Evolutionary conservation across 2,113 vertebrate species (phyloP), one percentile per base, ranked within the genome.

Genomic region (Dryoscopus gambensis): DNA sequence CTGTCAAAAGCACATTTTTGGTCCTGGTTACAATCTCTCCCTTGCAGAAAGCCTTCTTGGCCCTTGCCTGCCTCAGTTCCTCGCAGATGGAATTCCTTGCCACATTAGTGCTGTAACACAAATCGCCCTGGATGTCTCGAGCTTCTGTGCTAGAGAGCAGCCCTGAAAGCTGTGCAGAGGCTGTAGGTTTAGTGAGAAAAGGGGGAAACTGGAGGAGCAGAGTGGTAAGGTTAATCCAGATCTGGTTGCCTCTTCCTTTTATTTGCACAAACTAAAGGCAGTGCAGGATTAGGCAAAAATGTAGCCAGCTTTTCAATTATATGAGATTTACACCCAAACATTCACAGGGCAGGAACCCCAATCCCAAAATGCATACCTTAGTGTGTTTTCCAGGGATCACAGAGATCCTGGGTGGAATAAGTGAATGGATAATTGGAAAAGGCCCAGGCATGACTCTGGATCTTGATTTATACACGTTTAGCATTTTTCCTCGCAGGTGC

Each of bases 161-260:
- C 52, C 25, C 65, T 49, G 20, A 56, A 79, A 69, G 79, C 22
- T 22, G 3, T 3, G 3, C 21, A 53, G 21, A 65, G 8, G 3
- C 7, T 73, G 17, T 14, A 42, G 10, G 23, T 62, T 65, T 40
- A 33, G 13, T 39, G 14, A 71, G 37, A 56, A 75, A 40, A 67
- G 8, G 16, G 5, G 20, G 25, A 84, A 87, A 46, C 3, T 37
- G 15, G 16, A 88, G 49, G 39, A 59, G 7, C 4, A 63, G 11
- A 53, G 24, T 0, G 0, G 4, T 33, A 31, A 31, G 2, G 13
- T 68, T 47, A 28, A 31, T 20, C 8, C 73, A 9, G 13, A 33
- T 50, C 18, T 81, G 39, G 7, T 20, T 85, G 3, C 12, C 78
- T 87, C 18, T 70, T 86, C 25, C 35, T 50, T 74, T 67, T 40